Conservation (phyloP, 1,140 invertebrate genomes). For the Cyrtorhinus lividipennis region DNA sequence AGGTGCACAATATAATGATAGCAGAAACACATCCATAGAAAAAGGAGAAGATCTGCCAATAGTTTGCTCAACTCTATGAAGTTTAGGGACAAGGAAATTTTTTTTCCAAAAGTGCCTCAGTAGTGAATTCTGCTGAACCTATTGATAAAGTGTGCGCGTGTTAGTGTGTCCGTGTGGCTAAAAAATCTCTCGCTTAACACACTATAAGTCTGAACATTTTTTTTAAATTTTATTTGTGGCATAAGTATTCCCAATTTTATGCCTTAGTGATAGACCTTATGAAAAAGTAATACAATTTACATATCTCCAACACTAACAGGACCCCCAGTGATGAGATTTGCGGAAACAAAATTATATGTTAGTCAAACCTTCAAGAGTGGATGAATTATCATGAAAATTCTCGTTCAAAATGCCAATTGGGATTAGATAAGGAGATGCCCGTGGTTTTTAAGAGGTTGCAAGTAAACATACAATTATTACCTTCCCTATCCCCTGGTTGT, state of each 20-base stretch:
- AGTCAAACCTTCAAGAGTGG: background rate
- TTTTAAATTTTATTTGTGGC: slow-evolving; percentile 13
- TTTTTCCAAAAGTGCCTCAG: slow-evolving; percentile 25
- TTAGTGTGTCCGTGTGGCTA: slow-evolving; percentile 19
- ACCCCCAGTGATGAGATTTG: background rate
- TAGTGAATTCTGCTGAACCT: slow-evolving; percentile 23
- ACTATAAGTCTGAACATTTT: slow-evolving; percentile 20
- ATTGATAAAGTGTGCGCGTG: slow-evolving; percentile 18
- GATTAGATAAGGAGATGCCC: slow-evolving; percentile 7
- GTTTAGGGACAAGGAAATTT: slow-evolving; percentile 23
- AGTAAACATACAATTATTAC: slow-evolving; percentile 1
- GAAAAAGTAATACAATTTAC: slow-evolving; percentile 8
- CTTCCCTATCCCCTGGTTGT: slow-evolving; percentile 17
- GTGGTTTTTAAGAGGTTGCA: background rate
- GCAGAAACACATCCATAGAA: slow-evolving; percentile 42
- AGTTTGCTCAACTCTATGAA: slow-evolving; percentile 23
- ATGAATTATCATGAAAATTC: slow-evolving; percentile 11
- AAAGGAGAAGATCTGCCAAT: slow-evolving; percentile 17
- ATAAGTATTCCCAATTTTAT: slow-evolving; percentile 5
- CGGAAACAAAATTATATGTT: background rate
- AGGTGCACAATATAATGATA: slow-evolving; percentile 89
- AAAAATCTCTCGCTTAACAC: slow-evolving; percentile 21
- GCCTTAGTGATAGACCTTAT: background rate
- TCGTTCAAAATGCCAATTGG: slow-evolving; percentile 7
- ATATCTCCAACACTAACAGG: slow-evolving; percentile 8